A percentile compares a stretch with the other conserved stretches of the same genome.
phyloP scores from a whole-genome alignment of 2,888 invertebrate species.

The Spodoptera picta region DNA sequence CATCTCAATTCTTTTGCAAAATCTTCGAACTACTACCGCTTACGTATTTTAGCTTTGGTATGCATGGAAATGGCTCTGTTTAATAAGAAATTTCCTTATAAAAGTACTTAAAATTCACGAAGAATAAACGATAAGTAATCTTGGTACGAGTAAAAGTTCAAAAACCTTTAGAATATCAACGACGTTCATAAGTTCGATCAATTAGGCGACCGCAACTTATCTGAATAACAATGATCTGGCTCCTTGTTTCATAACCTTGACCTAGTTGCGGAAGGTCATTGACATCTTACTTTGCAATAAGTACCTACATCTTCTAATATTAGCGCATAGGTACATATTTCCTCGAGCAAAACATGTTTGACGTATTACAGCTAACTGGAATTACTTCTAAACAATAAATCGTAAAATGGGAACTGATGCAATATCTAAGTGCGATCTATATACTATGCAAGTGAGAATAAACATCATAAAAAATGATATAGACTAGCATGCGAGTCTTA shows the following conservation, averaged over 20 bases:
- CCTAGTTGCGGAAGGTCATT: slow-evolving; percentile 60
- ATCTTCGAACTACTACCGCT: neutral
- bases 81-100: slow-evolving; percentile 16
- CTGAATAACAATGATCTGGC: slow-evolving; percentile 48
- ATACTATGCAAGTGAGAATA: slow-evolving; percentile 12
- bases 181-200: slow-evolving; percentile 36
- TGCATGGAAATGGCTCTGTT: slow-evolving; percentile 14
- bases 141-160: slow-evolving; percentile 36
- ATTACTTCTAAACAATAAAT: slow-evolving; percentile 27
- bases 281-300: slow-evolving; percentile 41
- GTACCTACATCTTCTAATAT: slow-evolving; percentile 26
- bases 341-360: slow-evolving; percentile 26
- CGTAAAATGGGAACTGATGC: slow-evolving; percentile 18
- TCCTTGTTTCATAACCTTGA: slow-evolving; percentile 57
- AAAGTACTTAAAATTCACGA: slow-evolving; percentile 40
- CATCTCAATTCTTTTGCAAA: slow-evolving; percentile 11
- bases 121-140: slow-evolving; percentile 31
- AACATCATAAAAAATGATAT: slow-evolving; percentile 13
- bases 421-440: neutral
- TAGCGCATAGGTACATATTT: slow-evolving; percentile 10
- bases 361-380: slow-evolving; percentile 6
- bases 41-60: slow-evolving; percentile 24
- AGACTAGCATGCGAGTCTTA: slow-evolving; percentile 40
- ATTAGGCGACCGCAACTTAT: slow-evolving; percentile 30
- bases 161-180: slow-evolving; percentile 50